phyloP scores from a whole-genome alignment of 1,140 invertebrate genomes.

The Ladona fulva region DNA sequence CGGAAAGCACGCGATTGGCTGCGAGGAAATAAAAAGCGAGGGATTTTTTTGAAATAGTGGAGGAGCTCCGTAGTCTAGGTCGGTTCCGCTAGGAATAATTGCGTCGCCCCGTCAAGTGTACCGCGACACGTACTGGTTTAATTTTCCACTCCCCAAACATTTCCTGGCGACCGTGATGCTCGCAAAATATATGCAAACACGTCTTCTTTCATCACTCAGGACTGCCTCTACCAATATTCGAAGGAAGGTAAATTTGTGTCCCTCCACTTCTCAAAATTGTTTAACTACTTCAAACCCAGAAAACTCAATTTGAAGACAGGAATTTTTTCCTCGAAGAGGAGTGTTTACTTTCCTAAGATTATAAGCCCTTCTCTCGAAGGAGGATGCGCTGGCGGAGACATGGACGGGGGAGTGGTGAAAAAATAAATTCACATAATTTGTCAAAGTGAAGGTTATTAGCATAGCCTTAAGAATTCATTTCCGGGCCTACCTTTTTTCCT shows the following conservation, averaged over 20 bases:
- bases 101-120: no score
- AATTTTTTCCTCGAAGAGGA: background rate
- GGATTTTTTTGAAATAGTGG: no score
- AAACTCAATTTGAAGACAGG: slow-evolving; percentile 1
- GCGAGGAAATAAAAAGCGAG: no score
- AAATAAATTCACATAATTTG: slow-evolving; percentile 3
- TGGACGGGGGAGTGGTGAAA: background rate
- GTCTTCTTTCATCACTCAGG: background rate
- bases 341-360: background rate
- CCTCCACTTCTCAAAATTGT: slow-evolving; percentile 2
- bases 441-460: background rate
- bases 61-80: no score
- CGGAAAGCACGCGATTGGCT: no score
- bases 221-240: background rate
- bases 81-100: no score
- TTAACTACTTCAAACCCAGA: slow-evolving; percentile 9
- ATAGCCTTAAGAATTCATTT: slow-evolving; percentile 9
- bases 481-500: background rate
- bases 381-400: background rate
- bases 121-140: no score
- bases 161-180: background rate
- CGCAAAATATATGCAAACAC: slow-evolving; percentile 1
- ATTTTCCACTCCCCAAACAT: background rate
- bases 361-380: background rate
- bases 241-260: background rate